Evolutionary conservation across 64 coral and sea anemone genomes (phyloP), one percentile per base, ranked within the genome.

Genomic region (Orbicella faveolata): DNA sequence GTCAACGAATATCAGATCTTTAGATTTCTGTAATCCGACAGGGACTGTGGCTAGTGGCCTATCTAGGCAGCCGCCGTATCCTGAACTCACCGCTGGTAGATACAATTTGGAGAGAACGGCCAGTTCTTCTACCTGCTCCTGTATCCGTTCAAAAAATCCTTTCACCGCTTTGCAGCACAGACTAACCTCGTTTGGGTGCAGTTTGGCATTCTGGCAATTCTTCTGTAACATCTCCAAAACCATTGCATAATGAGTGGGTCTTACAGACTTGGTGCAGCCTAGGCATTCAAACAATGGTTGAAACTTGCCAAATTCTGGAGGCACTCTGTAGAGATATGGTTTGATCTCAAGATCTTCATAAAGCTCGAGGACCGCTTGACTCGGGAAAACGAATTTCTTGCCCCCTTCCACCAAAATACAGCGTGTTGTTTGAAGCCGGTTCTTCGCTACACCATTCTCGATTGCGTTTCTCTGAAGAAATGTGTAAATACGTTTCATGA

Each of bases 251-350:
- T 93, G 91, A 10, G 51, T n/a, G 8, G 30, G 7, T 13, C 64
- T 76, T 39, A 83, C 86, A 7, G 65, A 33, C 2, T 33, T 74
- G 11, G 76, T 74, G 19, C 76, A 74, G 26, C 91, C 91, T n/a
- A 93, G 86, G 19, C 39, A 61, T 44, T 88, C 70, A 88, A 89
- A 93, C 19, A 93, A 53, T 1, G 6, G 23, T 11, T 51, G 72
- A 76, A 74, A 88, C 44, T 44, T 35, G 9, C 70, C 91, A 33
- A 93, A 20, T 65, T 75, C 65, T 39, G 20, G 52, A 21, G 85
- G 86, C 15, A 88, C 70, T 79, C 79, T 83, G 86, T 93, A 93
- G 33, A 93, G 77, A 34, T 88, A 93, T 21, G 91, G 91, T 34
- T 15, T 74, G 44, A 93, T 93, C 80, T 93, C 91, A 15, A 76